Evolutionary conservation across 2,113 vertebrate genomes (phyloP), one percentile per base, ranked within the genome.

Genomic region (Echinops telfairi): DNA sequence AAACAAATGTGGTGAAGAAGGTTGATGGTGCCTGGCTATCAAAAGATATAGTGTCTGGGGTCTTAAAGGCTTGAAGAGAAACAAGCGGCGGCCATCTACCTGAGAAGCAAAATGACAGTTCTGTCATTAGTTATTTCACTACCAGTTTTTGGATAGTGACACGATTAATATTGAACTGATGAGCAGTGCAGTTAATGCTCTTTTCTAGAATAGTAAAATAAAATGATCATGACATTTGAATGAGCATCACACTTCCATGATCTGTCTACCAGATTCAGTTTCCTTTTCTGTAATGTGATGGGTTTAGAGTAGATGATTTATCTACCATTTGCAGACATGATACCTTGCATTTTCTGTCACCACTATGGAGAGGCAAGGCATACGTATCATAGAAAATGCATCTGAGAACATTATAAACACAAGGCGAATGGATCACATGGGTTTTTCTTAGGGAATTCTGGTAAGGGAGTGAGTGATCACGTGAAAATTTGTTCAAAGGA

Each of bases 41-140:
- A 53, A 53, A 53, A 53, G 47, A 53, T 9, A 53, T 53, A 53
- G 47, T 53, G 47, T 53, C 47, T 53, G 47, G 47, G 47, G 47
- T 53, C 47, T 53, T 53, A 53, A 53, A 53, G 47, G 47, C 47
- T 53, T 53, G 47, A 53, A 53, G 47, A 11, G 2, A 53, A 53
- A 53, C 47, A 53, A 53, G 47, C 10, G 12, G 47, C 9, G 12
- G 47, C 9, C 47, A 12, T 53, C 47, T 8, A 53, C 5, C 47
- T 53, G 47, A 53, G 47, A 53, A 53, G 47, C 47, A 53, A 53
- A 62, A 64, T 36, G 29, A 16, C 19, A 75, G n/a, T 77, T 90
- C 3, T 75, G 15, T 70, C n/a, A 25, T 89, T 78, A 68, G n/a
- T 92, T 84, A 71, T 81, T 94, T 85, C 60, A 85, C 16, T 81